These are phyloP conservation scores for Tachina grossa DNA, from an alignment of 2,888 invertebrate genomes.

Conservation along the genomic window DNA sequence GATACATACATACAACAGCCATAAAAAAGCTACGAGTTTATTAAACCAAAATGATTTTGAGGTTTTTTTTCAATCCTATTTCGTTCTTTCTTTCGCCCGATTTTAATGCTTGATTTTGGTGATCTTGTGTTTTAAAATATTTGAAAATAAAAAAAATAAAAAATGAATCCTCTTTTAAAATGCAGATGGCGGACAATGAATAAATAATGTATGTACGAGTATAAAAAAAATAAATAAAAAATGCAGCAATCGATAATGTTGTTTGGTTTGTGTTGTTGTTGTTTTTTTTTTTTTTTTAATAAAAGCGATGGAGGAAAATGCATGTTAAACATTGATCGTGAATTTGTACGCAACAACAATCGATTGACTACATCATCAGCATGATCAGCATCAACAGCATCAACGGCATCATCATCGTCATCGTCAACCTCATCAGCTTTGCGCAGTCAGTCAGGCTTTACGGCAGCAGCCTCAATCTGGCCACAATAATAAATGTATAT, in stretches of 20 bases:
- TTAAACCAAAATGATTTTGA: conserved; percentile 53
- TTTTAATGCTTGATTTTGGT: conserved; percentile 19
- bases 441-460: conserved; percentile 30
- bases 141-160: not conserved
- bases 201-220: conserved; percentile 11
- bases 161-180: conserved; percentile 40
- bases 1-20: conserved; percentile 13
- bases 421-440: conserved; percentile 42
- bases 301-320: conserved; percentile 62
- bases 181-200: conserved; percentile 66
- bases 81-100: not conserved
- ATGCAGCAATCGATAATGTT: conserved; percentile 40
- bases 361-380: conserved; percentile 65
- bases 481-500: conserved; percentile 41
- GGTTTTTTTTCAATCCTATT: not conserved
- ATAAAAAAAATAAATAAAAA: conserved; percentile 14
- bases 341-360: conserved; percentile 70
- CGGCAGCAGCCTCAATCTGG: conserved; percentile 39
- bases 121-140: conserved; percentile 21
- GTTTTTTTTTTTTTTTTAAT: not conserved
- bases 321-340: conserved; percentile 72
- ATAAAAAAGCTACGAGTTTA: conserved; percentile 66
- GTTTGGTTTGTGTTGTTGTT: conserved; percentile 36
- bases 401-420: conserved; percentile 26
- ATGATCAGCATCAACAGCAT: not conserved